phyloP scores from a whole-genome alignment of 2,888 invertebrate genomes.

The Nymphalis polychloros region DNA sequence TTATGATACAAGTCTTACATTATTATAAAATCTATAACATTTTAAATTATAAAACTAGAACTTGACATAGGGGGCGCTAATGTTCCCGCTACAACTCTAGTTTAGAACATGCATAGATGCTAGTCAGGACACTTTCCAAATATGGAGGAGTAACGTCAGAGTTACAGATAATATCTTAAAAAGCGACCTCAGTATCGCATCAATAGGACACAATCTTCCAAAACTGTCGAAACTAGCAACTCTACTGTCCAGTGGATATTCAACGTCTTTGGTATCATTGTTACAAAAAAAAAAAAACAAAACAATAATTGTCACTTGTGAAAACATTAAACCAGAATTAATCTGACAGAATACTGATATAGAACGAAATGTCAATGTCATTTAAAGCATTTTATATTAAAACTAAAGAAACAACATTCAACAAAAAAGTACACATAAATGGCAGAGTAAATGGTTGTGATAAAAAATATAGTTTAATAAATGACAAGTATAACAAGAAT shows the following conservation, averaged over 20 bases:
- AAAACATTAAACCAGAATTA: constrained; percentile 56
- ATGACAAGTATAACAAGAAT: constrained; percentile 35
- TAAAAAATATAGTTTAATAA: constrained; percentile 32
- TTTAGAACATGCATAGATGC: constrained; percentile 30
- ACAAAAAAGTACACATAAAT: constrained; percentile 61
- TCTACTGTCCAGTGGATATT: constrained; percentile 68
- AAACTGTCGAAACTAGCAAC: constrained; percentile 23
- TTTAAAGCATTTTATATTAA: constrained; percentile 74
- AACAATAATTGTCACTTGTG: constrained; percentile 57
- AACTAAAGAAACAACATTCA: constrained; percentile 69
- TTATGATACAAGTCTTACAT: constrained; percentile 77
- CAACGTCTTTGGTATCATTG: constrained; percentile 81
- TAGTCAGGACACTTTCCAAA: constrained; percentile 19
- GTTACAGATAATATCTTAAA: background rate
- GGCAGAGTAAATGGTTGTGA: constrained; percentile 52
- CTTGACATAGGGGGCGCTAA: constrained; percentile 53
- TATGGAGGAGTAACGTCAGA: background rate
- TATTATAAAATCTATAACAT: constrained; percentile 70
- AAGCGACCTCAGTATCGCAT: background rate
- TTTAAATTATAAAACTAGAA: constrained; percentile 68
- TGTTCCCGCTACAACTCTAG: constrained; percentile 58
- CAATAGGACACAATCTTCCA: background rate
- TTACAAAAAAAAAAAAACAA: constrained; percentile 56
- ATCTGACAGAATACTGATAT: constrained; percentile 69
- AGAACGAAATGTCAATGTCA: constrained; percentile 67